Evolutionary conservation across 2,888 invertebrate genomes (phyloP), one percentile per base, ranked within the genome.

Genomic region (Colostygia pectinataria): DNA sequence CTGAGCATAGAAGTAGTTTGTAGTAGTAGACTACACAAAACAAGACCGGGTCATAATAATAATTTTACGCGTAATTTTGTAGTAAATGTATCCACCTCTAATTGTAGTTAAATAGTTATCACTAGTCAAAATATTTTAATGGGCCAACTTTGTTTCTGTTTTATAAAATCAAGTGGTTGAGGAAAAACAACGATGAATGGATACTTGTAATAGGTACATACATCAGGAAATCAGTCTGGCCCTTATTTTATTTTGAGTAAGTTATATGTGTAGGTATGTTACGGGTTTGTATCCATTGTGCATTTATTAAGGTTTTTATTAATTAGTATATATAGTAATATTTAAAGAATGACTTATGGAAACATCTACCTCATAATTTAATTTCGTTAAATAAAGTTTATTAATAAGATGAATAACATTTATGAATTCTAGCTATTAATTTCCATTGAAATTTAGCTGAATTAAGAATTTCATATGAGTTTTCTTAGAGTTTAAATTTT

Each of bases 301-400:
- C 74, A 74, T 72, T 69, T 75, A 74, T 69, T 63, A 79, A 79
- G 49, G 20, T 54, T 20, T 63, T 73, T 82, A 10, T 5, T 13
- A 15, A 4, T 40, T 31, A 40, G 34, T 43, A 49, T 45, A 36
- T 72, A 74, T 29, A 74, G 66, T 85, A 83, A 81, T 80, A 68
- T 74, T 80, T 75, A 79, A 82, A 63, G 73, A 82, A 83, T 84
- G 87, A 89, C 88, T 89, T 82, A 81, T 80, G 86, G 71, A 90
- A 89, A 80, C 87, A 86, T 85, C 89, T 90, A 90, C 89, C 89
- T 90, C 89, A 87, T 87, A 86, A 80, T 82, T 84, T 87, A 83
- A 85, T 77, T 74, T 79, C 80, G 77, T 83, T 80, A 69, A 78
- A 79, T 81, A 82, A 75, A 86, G 78, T 89, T 77, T 86, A 87